These are phyloP conservation scores for Agelas oroides DNA, from an alignment of 37 sponge, comb jelly and placozoan species.

Conservation along the genomic window DNA sequence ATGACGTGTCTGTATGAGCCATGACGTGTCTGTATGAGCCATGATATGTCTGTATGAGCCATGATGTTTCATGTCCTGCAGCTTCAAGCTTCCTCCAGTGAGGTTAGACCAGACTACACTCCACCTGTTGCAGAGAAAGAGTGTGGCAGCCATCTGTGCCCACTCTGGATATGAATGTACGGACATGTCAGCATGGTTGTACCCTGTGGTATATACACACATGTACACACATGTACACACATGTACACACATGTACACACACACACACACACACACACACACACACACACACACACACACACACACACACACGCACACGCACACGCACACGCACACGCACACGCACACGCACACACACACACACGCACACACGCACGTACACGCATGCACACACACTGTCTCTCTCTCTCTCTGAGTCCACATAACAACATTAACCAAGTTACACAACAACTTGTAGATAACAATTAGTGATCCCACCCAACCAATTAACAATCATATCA, in stretches of 20 bases:
- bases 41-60: too few species aligned
- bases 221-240: too few species aligned
- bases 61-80: too few species aligned
- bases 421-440: too few species aligned
- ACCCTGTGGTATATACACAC: too few species aligned
- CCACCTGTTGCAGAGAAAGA: constrained; percentile 32
- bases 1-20: too few species aligned
- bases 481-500: too few species aligned
- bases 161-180: constrained; percentile 62
- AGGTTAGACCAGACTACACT: constrained; percentile 1
- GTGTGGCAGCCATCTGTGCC: constrained; percentile 50
- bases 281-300: not conserved
- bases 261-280: not conserved
- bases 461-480: too few species aligned
- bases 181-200: not conserved
- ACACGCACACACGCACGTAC: not conserved
- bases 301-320: not conserved
- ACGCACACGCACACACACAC: not conserved
- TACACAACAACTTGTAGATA: too few species aligned
- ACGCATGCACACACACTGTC: not conserved
- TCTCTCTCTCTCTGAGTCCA: not conserved
- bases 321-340: not conserved
- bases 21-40: too few species aligned
- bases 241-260: not conserved
- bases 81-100: constrained; percentile 31